Conservation (phyloP, 2,797 vertebrate species). For the Takifugu ocellatus region DNA sequence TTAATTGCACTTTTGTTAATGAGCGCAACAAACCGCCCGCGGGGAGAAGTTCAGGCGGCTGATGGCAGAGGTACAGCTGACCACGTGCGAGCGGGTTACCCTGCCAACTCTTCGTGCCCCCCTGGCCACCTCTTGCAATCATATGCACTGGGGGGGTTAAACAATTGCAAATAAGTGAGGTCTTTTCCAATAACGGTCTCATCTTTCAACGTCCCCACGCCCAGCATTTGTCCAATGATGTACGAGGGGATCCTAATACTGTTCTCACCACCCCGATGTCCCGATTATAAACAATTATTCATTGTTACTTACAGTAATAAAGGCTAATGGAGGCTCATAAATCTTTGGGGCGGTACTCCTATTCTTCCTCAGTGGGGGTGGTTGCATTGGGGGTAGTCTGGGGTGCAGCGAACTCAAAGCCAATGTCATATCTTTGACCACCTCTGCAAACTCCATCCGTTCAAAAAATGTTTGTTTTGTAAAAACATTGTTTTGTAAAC, state of each 20-base stretch:
- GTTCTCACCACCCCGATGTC: slow-evolving; percentile 69
- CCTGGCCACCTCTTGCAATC: slow-evolving; percentile 12
- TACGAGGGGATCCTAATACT: slow-evolving; percentile 68
- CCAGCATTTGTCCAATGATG: slow-evolving; percentile 65
- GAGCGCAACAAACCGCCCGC: slow-evolving; percentile 35
- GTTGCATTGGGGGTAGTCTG: slow-evolving; percentile 21
- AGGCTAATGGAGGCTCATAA: slow-evolving; percentile 73
- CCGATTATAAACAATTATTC: slow-evolving; percentile 79
- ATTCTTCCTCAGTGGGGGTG: slow-evolving; percentile 29
- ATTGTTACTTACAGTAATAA: slow-evolving; percentile 77
- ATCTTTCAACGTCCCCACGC: slow-evolving; percentile 46
- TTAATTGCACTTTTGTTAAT: slow-evolving; percentile 74
- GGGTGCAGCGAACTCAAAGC: slow-evolving; percentile 10
- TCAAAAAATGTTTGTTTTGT: slow-evolving; percentile 13
- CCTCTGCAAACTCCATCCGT: slow-evolving; percentile 19
- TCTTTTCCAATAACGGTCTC: slow-evolving; percentile 39
- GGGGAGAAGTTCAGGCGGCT: neutral
- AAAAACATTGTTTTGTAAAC: slow-evolving; percentile 26
- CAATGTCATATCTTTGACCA: slow-evolving; percentile 34
- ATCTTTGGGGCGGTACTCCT: slow-evolving; percentile 45
- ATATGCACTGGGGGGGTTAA: slow-evolving; percentile 52
- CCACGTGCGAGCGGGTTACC: neutral
- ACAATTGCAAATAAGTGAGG: slow-evolving; percentile 50
- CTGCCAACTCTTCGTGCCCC: slow-evolving; percentile 14
- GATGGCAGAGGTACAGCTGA: slow-evolving; percentile 5